Conservation (phyloP, 2,797 vertebrate genomes). For the Sorex maritimensis region DNA sequence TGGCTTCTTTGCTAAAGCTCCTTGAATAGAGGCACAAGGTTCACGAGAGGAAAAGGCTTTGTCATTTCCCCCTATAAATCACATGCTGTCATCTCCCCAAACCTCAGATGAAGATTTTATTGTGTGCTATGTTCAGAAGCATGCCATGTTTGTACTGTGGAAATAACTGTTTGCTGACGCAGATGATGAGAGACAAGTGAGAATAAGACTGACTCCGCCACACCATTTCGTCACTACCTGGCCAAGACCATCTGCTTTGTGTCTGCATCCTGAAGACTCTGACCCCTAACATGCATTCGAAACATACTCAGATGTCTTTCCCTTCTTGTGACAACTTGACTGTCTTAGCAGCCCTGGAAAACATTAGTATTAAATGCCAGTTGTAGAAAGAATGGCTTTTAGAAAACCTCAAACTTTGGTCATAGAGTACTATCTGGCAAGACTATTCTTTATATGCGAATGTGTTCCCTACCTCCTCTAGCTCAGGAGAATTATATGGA, state of each 20-base stretch:
- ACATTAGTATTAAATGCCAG: conserved; percentile 16
- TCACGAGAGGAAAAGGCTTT: conserved; percentile 14
- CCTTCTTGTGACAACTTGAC: neutral
- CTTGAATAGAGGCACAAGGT: neutral
- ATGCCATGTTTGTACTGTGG: no score
- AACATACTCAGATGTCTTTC: neutral
- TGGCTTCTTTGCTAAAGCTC: neutral
- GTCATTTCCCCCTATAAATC: conserved; percentile 34
- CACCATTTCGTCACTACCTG: neutral
- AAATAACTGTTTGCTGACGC: neutral
- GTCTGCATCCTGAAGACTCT: neutral
- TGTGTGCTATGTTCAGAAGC: conserved; percentile 2
- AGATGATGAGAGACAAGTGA: conserved; percentile 9
- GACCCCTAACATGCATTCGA: neutral
- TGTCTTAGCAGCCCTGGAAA: conserved; percentile 5
- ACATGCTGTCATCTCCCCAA: neutral
- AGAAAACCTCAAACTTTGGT: conserved; percentile 21
- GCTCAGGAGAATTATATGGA: neutral
- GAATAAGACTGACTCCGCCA: rapidly evolving
- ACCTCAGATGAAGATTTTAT: neutral
- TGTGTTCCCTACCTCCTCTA: neutral
- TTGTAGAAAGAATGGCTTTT: conserved; percentile 53
- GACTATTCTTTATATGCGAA: neutral
- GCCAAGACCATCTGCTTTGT: neutral
- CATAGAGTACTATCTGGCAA: conserved; percentile 7